Evolutionary conservation across 2,797 vertebrate genomes (phyloP).

Genomic region (Xenentodon cancila): DNA sequence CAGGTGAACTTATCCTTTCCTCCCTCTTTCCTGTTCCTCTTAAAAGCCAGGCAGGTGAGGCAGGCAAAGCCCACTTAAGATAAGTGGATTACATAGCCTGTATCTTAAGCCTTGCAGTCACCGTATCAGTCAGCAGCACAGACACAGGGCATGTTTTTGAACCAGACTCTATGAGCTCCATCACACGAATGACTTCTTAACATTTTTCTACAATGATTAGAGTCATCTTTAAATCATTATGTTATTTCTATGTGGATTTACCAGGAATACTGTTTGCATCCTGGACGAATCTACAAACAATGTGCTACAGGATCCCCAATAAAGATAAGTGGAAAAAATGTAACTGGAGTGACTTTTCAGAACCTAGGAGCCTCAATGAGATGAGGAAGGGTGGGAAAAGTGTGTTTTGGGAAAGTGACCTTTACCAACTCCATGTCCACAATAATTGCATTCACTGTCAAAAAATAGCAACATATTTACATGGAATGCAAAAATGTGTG

Average conservation of each 20-base stretch:
- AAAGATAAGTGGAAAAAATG: conserved; percentile 5
- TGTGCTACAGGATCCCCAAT: background rate
- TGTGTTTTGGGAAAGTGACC: conserved; percentile 55
- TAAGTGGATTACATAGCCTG: conserved; percentile 71
- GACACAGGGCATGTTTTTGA: conserved; percentile 43
- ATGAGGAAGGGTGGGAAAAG: conserved; percentile 13
- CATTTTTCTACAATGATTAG: too few relatives aligned
- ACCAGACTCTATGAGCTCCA: background rate
- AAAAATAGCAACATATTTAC: conserved; percentile 66
- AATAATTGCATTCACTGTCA: conserved; percentile 68
- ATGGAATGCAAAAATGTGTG: conserved; percentile 61
- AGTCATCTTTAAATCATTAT: too few relatives aligned
- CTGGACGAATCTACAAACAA: too few relatives aligned
- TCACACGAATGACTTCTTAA: too few relatives aligned
- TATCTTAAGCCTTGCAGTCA: conserved; percentile 65
- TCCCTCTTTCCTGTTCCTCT: conserved; percentile 68
- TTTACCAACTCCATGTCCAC: conserved; percentile 55
- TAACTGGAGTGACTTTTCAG: conserved; percentile 18
- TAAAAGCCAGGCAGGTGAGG: conserved; percentile 69
- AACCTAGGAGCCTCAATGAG: conserved; percentile 6
- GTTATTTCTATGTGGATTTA: too few relatives aligned
- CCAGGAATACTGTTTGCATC: too few relatives aligned
- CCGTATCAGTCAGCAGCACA: conserved; percentile 39
- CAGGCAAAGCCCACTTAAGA: conserved; percentile 70
- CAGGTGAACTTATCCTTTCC: conserved; percentile 64